Evolutionary conservation across 2,888 invertebrate species (phyloP), one percentile per base, ranked within the genome.

Genomic region (Helobdella robusta): DNA sequence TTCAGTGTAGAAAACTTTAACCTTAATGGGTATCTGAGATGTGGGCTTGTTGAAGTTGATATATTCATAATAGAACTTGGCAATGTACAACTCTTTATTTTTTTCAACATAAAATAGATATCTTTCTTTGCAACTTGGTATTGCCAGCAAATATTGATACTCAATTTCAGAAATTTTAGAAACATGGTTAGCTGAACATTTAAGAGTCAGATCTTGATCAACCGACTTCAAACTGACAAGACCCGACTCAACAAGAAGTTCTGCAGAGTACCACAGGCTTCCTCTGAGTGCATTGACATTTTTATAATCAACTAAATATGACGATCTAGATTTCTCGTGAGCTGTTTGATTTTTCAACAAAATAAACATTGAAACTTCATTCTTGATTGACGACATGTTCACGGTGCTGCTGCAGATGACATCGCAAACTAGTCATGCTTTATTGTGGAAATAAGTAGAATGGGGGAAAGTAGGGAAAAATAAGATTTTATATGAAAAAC

Each of bases 261-360:
- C n/a, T n/a, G n/a, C n/a, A n/a, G 56, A 25, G 32, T 2, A 56
- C 56, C 56, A 56, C 20, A 56, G 56, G 32, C 56, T 56, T 8
- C 56, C 56, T 20, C 18, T 56, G 1, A 28, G 30, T 30, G 56
- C 56, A 30, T n/a, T n/a, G n/a, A 48, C 48, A 5, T 48, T 48
- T 48, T 48, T 48, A 23, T 4, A 8, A 20, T 48, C 25, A 5
- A 25, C 20, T 18, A 48, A 48, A 48, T 23, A 48, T 8, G 48
- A 25, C 48, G 25, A 23, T 20, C 25, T 25, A 48, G 6, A 48
- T 48, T 25, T 20, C 48, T 48, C 25, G 48, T 23, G 20, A 20
- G 48, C 48, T 23, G 48, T 48, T 15, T 48, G 48, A 23, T 48
- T 25, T 48, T 48, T 20, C n/a, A 48, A 6, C 8, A 48, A 25